phyloP scores from a whole-genome alignment of 2,797 vertebrate species.

The Chromobotia macracanthus region DNA sequence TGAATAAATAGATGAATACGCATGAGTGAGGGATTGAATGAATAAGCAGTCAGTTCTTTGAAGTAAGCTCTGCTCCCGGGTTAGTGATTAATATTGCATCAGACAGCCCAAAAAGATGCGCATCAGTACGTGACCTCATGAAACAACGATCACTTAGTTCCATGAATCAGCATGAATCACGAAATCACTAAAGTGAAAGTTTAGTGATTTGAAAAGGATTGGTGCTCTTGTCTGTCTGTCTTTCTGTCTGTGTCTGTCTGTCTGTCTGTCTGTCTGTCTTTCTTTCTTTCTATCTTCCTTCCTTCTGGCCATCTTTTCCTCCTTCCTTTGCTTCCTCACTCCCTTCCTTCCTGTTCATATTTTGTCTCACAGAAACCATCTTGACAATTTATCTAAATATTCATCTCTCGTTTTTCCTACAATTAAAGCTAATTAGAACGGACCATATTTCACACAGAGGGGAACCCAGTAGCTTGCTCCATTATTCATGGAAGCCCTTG shows the following conservation, averaged over 20 bases:
- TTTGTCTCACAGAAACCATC: background rate
- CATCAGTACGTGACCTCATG: slow-evolving; percentile 32
- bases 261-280: background rate
- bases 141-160: slow-evolving; percentile 27
- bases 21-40: slow-evolving; percentile 24
- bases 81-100: slow-evolving; percentile 33
- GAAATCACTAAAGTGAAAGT: background rate
- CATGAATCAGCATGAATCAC: slow-evolving; percentile 26
- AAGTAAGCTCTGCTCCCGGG: slow-evolving; percentile 16
- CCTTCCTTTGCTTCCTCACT: too few species aligned
- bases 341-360: background rate
- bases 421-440: background rate
- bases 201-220: too few species aligned
- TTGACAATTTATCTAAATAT: background rate
- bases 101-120: slow-evolving; percentile 15
- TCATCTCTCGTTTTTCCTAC: background rate
- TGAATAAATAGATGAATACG: slow-evolving; percentile 44
- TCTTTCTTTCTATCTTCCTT: background rate
- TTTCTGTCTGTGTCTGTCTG: background rate
- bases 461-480: background rate
- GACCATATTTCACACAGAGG: background rate
- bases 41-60: slow-evolving; percentile 36
- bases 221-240: background rate
- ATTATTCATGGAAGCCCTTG: background rate
- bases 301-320: background rate